Conservation (phyloP, 2,888 invertebrate genomes). For the Meta bourneti region DNA sequence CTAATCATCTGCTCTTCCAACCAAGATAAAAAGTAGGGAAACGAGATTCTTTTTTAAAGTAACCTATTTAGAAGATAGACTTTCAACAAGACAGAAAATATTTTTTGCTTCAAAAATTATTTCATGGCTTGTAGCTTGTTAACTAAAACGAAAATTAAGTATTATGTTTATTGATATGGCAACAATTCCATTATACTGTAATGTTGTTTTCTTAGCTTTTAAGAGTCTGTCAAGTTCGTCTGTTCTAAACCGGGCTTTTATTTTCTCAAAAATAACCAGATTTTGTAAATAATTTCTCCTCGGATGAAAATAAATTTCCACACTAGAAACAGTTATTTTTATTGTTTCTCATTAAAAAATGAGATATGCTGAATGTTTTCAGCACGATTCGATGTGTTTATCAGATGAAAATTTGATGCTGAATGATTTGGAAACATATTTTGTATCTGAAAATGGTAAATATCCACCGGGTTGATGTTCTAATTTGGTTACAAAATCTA, state of each 20-base stretch:
- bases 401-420: not conserved
- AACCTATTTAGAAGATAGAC: too few species aligned
- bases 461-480: not conserved
- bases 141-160: not conserved
- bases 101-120: too few species aligned
- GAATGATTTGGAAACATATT: conserved; percentile 19
- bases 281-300: not conserved
- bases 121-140: too few species aligned
- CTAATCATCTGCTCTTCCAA: too few species aligned
- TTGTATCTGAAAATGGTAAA: conserved; percentile 9
- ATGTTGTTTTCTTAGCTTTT: conserved; percentile 68
- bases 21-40: too few species aligned
- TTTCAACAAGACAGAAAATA: too few species aligned
- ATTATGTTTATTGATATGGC: conserved; percentile 33
- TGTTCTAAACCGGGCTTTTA: conserved; percentile 13
- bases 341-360: not conserved
- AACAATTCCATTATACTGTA: conserved; percentile 33
- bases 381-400: conserved; percentile 9
- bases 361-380: not conserved
- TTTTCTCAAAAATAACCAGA: not conserved
- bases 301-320: not conserved
- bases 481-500: not conserved
- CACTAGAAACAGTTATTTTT: not conserved
- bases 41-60: too few species aligned
- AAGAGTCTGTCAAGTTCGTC: conserved; percentile 31